Evolutionary conservation across 2,888 invertebrate genomes (phyloP), one percentile per base, ranked within the genome.

Genomic region (Eumerus sabulonum): DNA sequence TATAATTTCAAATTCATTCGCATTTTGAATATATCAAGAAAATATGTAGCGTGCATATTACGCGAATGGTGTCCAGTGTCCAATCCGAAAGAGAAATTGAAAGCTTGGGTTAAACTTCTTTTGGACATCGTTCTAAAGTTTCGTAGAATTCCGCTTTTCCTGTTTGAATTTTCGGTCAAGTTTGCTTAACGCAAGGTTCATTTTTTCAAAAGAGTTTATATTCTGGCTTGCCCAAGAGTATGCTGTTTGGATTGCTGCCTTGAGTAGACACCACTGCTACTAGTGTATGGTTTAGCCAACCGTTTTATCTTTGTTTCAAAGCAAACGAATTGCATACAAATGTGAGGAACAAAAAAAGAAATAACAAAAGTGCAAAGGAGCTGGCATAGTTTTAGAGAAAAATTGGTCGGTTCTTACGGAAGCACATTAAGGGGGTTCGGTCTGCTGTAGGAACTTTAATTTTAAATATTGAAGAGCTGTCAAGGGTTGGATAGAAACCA

Each of bases 81-180:
- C n/a, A n/a, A n/a, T n/a, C n/a, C n/a, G n/a, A n/a, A n/a, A n/a
- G n/a, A n/a, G n/a, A n/a, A n/a, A n/a, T n/a, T n/a, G n/a, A n/a
- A n/a, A n/a, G n/a, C n/a, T n/a, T n/a, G 40, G 56, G 66, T 40
- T 59, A 64, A 60, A 60, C 54, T 59, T 73, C 79, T 79, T 38
- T 74, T 74, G 79, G 63, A 73, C 64, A 68, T 74, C 73, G 63
- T 79, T 68, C 68, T 56, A 73, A 74, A 73, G 19, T 79, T 79
- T 73, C 74, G 79, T 73, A 79, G 79, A 79, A 79, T 68, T 79
- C 79, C 68, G 79, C 74, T 79, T 74, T 79, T 79, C 79, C 79
- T 73, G 79, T 79, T 79, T 79, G 74, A 79, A 79, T 79, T 79
- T 79, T 74, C 73, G 79, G 79, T 79, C 79, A 79, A 79, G 79